Percentiles rank a stretch among this genome's conserved stretches.
Conservation (phyloP, 2,797 vertebrate genomes). For the Netta rufina region DNA sequence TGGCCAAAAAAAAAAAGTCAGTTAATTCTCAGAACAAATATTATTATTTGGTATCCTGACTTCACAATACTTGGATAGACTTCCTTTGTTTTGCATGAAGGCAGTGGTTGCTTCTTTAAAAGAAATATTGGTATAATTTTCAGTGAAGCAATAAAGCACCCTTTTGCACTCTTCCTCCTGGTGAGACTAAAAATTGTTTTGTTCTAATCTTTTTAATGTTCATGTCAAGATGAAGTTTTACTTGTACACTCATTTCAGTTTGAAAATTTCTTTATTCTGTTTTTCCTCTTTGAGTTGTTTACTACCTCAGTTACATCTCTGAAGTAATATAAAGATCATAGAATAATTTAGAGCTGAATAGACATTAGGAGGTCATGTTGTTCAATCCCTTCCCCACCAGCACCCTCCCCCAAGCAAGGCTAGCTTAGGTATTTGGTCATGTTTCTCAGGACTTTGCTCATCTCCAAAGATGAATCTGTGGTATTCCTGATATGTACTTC, state of each 20-base stretch:
- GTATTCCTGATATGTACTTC: neutral
- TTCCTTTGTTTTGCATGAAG: constrained; percentile 24
- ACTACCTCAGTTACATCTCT: neutral
- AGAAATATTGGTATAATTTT: constrained; percentile 31
- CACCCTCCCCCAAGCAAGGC: neutral
- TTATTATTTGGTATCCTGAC: constrained; percentile 38
- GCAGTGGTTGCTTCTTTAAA: constrained; percentile 22
- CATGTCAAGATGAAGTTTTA: neutral
- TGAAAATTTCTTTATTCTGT: neutral
- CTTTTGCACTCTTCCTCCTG: neutral
- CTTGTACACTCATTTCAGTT: neutral
- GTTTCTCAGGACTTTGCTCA: neutral
- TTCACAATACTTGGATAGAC: constrained; percentile 35
- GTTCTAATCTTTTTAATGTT: neutral
- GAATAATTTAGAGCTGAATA: neutral
- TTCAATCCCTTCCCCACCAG: neutral
- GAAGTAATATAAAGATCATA: neutral
- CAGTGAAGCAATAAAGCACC: neutral
- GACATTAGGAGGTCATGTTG: neutral
- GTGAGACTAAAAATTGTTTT: neutral
- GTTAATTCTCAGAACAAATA: constrained; percentile 46
- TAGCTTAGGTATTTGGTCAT: neutral
- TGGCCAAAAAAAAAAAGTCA: neutral
- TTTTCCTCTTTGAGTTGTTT: neutral
- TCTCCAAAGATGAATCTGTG: neutral